These are phyloP conservation scores for Chlorodrepanis virens DNA, from an alignment of 2,113 vertebrate species.

Conservation along the genomic window DNA sequence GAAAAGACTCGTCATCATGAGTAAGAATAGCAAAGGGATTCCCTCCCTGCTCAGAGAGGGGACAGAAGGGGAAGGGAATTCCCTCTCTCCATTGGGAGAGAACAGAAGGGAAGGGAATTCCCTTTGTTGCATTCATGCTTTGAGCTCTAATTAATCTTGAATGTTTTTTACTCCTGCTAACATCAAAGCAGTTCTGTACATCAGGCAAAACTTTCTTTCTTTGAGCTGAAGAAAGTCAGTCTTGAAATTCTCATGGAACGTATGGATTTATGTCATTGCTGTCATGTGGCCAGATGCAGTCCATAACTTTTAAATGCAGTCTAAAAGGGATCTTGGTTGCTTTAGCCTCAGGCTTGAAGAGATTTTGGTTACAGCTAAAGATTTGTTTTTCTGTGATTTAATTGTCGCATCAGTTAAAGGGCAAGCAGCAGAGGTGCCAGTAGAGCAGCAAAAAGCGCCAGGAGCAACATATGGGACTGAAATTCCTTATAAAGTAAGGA, in stretches of 20 bases:
- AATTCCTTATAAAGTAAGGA: constrained; percentile 59
- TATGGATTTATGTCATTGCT: background rate
- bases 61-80: constrained; percentile 56
- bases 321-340: background rate
- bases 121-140: constrained; percentile 46
- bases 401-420: constrained; percentile 51
- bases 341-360: background rate
- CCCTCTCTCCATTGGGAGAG: constrained; percentile 39
- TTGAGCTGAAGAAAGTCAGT: background rate
- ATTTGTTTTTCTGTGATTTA: constrained; percentile 41
- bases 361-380: constrained; percentile 21
- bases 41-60: constrained; percentile 8
- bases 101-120: constrained; percentile 61
- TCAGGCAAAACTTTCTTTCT: constrained; percentile 20
- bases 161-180: constrained; percentile 55
- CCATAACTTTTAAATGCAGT: background rate
- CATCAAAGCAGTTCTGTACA: constrained; percentile 16
- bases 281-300: background rate
- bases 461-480: constrained; percentile 47
- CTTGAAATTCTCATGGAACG: background rate
- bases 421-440: constrained; percentile 44
- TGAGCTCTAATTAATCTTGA: constrained; percentile 64
- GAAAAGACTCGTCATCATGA: background rate
- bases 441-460: constrained; percentile 37
- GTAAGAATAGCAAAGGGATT: constrained; percentile 53